These are phyloP conservation scores for Sus scrofa DNA, from an alignment of 2,113 vertebrate genomes.

Conservation along the genomic window T2T-Sscrofa CM000826.6:140064501-140065000, in stretches of 20 bases:
- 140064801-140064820: constrained; percentile 70
- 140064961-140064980: constrained; percentile 64
- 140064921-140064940: constrained; percentile 70
- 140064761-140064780: neutral
- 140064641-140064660: constrained; percentile 5
- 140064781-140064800: neutral
- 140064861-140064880: constrained; percentile 26
- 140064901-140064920: constrained; percentile 70
- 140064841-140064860: neutral
- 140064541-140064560: constrained; percentile 12
- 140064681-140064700: neutral
- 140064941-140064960: constrained; percentile 67
- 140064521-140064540: no score
- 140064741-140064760: neutral
- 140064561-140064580: neutral
- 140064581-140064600: neutral
- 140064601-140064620: neutral
- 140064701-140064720: neutral
- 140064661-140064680: neutral
- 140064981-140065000: constrained; percentile 71
- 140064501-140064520: no score
- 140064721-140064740: constrained; percentile 1
- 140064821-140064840: constrained; percentile 73
- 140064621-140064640: no score
- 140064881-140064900: constrained; percentile 35